A percentile compares a stretch with the other conserved stretches of the same genome.
Conservation (phyloP, 2,888 invertebrate species). For the Holacanthella duospinosa region DNA sequence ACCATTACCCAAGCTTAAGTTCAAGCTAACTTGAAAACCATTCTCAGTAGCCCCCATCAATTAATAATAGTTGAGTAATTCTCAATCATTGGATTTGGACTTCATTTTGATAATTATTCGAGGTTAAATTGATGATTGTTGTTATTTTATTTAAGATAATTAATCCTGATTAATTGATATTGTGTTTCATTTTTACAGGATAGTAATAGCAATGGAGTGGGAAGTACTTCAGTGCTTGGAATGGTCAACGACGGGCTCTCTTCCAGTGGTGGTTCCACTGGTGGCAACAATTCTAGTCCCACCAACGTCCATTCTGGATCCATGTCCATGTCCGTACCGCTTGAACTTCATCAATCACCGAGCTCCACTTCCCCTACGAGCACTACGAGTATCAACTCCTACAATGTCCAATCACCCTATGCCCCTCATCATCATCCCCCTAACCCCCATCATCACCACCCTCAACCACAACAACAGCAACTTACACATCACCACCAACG, state of each 20-base stretch:
- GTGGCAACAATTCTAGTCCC: slow-evolving; percentile 26
- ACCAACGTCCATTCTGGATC: not conserved
- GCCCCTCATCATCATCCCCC: not conserved
- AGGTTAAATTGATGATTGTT: too few relatives aligned
- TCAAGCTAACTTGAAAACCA: too few relatives aligned
- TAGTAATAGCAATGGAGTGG: not conserved
- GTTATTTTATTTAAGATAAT: too few relatives aligned
- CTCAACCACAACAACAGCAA: not conserved
- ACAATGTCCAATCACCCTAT: not conserved
- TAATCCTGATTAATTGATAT: too few relatives aligned
- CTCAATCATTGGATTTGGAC: too few relatives aligned
- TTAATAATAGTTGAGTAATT: too few relatives aligned
- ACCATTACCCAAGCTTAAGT: too few relatives aligned
- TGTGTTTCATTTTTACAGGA: too few relatives aligned
- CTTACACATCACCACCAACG: not conserved
- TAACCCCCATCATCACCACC: not conserved
- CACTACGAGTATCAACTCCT: not conserved
- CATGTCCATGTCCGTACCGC: not conserved
- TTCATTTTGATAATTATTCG: too few relatives aligned
- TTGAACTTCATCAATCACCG: not conserved
- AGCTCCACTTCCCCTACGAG: not conserved
- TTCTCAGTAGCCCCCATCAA: too few relatives aligned
- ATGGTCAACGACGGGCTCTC: slow-evolving; percentile 15
- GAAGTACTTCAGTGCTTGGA: slow-evolving; percentile 3
- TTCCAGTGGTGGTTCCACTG: slow-evolving; percentile 22